phyloP scores from a whole-genome alignment of 2,113 vertebrate genomes.

The Nibea albiflora region DNA sequence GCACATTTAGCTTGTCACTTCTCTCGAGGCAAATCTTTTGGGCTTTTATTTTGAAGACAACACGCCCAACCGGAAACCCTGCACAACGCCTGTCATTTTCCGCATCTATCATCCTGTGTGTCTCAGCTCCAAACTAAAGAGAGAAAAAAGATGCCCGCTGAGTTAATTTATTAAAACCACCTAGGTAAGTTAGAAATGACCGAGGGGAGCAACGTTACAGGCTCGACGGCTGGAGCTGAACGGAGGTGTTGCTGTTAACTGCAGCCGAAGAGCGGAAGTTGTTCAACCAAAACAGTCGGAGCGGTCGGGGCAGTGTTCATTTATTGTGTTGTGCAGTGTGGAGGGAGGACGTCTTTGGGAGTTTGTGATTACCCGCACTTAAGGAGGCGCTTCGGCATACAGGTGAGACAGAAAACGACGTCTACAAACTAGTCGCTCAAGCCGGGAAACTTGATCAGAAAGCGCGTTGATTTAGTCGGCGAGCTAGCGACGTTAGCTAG shows the following conservation, averaged over 20 bases:
- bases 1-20: neutral
- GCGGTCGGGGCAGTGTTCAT: neutral
- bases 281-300: neutral
- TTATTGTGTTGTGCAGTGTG: neutral
- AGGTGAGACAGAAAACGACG: conserved; percentile 24
- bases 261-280: conserved; percentile 30
- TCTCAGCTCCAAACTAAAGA: neutral
- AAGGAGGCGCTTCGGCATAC: neutral
- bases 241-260: neutral
- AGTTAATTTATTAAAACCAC: too few species aligned
- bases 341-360: neutral
- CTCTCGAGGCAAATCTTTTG: accelerated
- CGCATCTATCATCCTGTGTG: neutral
- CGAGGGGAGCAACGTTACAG: neutral
- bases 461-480: neutral
- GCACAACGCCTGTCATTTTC: neutral
- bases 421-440: accelerated
- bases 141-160: neutral
- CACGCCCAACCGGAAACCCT: conserved; percentile 51
- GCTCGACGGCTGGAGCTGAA: neutral
- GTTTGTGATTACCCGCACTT: neutral
- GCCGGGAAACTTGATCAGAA: neutral
- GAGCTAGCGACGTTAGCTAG: conserved; percentile 26
- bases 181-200: neutral
- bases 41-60: conserved; percentile 64